Conservation (phyloP, 2,113 vertebrate species). For the Melanostigma gelatinosum region DNA sequence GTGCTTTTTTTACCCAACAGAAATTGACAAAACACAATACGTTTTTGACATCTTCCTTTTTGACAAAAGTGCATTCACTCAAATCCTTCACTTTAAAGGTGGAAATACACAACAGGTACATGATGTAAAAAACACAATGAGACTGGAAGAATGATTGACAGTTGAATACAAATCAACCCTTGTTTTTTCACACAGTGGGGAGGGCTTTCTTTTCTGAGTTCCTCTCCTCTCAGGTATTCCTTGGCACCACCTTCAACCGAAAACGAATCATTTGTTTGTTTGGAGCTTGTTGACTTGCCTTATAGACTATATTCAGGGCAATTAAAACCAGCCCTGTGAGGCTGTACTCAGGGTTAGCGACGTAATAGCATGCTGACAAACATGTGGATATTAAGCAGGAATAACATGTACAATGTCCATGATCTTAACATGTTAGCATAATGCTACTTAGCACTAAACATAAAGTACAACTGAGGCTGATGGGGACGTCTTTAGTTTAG, state of each 20-base stretch:
- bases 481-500: not conserved
- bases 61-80: not conserved
- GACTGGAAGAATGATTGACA: too few relatives aligned
- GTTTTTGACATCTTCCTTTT: not conserved
- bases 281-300: not conserved
- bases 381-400: too few relatives aligned
- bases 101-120: not conserved
- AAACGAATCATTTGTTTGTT: not conserved
- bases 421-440: not conserved
- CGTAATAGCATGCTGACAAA: not conserved
- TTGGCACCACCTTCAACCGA: too few relatives aligned
- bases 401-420: not conserved
- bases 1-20: not conserved
- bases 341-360: too few relatives aligned
- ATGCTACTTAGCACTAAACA: not conserved
- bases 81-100: not conserved
- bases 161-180: too few relatives aligned
- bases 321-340: too few relatives aligned
- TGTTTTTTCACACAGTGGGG: too few relatives aligned
- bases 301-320: not conserved
- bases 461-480: not conserved
- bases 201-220: too few relatives aligned
- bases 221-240: too few relatives aligned
- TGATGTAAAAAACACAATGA: too few relatives aligned
- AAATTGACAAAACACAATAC: not conserved